Percentiles rank a stretch among this genome's conserved stretches.
Evolutionary conservation across 2,797 vertebrate genomes (phyloP).

Genomic region (Spinus olivaceus): DNA sequence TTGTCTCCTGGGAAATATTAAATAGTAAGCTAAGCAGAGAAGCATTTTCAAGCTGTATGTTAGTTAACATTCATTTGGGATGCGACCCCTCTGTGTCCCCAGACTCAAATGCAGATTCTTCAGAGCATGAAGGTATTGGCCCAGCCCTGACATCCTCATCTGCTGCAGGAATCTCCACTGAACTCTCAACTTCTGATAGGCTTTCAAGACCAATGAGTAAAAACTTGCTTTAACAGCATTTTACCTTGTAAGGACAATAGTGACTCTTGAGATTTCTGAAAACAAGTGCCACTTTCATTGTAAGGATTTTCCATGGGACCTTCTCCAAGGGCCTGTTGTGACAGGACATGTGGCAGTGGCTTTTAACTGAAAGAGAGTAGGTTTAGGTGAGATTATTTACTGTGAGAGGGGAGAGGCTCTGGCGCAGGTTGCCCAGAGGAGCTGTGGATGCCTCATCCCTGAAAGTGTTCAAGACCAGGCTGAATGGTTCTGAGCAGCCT

Average conservation of each 20-base stretch:
- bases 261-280: neutral
- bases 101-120: neutral
- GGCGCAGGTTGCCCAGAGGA: neutral
- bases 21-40: neutral
- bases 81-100: neutral
- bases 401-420: neutral
- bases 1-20: neutral
- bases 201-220: neutral
- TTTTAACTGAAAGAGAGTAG: neutral
- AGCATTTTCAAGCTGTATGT: neutral
- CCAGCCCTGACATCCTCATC: neutral
- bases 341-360: neutral
- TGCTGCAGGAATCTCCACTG: neutral
- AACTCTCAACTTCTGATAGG: neutral
- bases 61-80: neutral
- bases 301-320: neutral
- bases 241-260: neutral
- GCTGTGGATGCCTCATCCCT: neutral
- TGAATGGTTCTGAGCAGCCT: neutral
- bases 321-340: neutral
- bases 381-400: neutral
- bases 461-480: neutral
- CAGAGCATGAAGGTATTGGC: neutral
- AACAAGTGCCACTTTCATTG: neutral
- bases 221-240: neutral